Base-by-base conservation (phyloP, 64 coral and sea anemone genomes). In the Orbicella faveolata region DNA sequence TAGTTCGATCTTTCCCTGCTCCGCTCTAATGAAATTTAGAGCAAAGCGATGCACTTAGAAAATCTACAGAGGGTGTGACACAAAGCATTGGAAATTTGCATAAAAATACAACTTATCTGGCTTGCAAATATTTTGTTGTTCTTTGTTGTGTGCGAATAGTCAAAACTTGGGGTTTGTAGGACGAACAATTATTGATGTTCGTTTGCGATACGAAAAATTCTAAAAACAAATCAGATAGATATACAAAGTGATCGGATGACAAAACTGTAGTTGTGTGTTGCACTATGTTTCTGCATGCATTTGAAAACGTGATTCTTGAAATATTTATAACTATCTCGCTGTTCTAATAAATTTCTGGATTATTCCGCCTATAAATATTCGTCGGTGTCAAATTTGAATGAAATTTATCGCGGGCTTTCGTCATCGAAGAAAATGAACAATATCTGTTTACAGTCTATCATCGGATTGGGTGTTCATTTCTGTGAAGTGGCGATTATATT, bases 51-150 rank as follows among this genome's bases (percentile, higher is more conserved):
- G 74, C 33, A 39, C 6, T 52, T 21, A 19, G 15, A 19, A 34
- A 63, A n/a, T 17, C 7, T n/a, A 52, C 6, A 5, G 10, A 68
- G 82, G 82, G 82, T 73, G 82, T 85, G 82, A 68, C 65, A 72
- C 2, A 9, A 23, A 5, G 51, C 8, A 15, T 9, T 6, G 16
- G 14, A 79, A 25, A 73, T 85, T 85, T 72, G 82, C 82, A 85
- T 85, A 30, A 66, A 73, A 73, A 72, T 52, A 54, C 21, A 59
- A 33, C 52, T 79, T 20, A 79, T 57, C 34, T 79, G 77, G 12
- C 48, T 79, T 79, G 52, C 77, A 79, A 61, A 79, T 79, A 55
- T 59, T 19, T 19, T 36, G 36, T 6, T 48, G 44, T 4, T 48
- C 44, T 48, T 74, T 34, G 13, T 21, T 52, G 39, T 39, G 39